Evolutionary conservation across 2,888 invertebrate genomes (phyloP).

Genomic region (Hedychridium roseum): DNA sequence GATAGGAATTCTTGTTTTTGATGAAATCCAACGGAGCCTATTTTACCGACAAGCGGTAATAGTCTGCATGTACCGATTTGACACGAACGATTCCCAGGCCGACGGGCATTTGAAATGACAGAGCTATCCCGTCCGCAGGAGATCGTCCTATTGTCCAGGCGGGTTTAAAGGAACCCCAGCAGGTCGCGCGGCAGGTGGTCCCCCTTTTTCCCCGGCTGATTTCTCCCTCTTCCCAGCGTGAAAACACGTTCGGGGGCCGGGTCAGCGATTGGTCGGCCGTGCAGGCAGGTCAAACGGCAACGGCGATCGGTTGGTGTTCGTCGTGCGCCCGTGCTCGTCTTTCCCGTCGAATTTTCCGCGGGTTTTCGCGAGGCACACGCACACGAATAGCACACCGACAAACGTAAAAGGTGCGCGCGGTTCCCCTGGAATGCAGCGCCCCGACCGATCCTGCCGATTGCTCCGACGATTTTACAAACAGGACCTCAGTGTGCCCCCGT

Average conservation of each 20-base stretch:
- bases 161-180: conserved; percentile 34
- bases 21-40: too few species aligned
- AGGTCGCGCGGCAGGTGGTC: conserved; percentile 53
- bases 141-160: neutral
- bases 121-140: too few species aligned
- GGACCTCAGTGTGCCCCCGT: too few species aligned
- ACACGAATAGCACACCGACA: too few species aligned
- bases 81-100: too few species aligned
- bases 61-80: too few species aligned
- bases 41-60: neutral
- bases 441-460: too few species aligned
- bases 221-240: conserved; percentile 13
- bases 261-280: conserved; percentile 47
- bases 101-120: too few species aligned
- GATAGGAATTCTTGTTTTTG: too few species aligned
- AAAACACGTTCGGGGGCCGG: conserved; percentile 32
- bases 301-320: conserved; percentile 47
- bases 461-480: too few species aligned
- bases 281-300: conserved; percentile 54
- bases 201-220: conserved; percentile 12
- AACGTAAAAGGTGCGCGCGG: too few species aligned
- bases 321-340: conserved; percentile 20
- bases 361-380: neutral
- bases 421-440: too few species aligned
- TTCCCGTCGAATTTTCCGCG: conserved; percentile 15